Percentiles rank a stretch among this genome's conserved stretches.
phyloP scores from a whole-genome alignment of 2,888 invertebrate genomes.

The Aporophyla nigra region DNA sequence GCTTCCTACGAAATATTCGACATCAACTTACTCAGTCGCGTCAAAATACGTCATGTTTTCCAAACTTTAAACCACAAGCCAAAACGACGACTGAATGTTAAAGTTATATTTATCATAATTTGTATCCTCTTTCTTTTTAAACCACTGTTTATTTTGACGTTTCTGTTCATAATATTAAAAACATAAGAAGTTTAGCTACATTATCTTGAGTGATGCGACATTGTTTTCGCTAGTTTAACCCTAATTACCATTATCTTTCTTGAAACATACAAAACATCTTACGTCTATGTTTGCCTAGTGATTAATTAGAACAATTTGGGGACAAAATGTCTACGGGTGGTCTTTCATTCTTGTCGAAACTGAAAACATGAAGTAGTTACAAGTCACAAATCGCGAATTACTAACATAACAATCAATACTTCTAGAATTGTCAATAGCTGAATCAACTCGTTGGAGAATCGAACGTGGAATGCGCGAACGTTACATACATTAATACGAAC shows the following conservation, averaged over 20 bases:
- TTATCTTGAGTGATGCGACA: constrained; percentile 67
- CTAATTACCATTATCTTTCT: constrained; percentile 60
- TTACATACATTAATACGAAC: constrained; percentile 53
- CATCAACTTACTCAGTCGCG: background rate
- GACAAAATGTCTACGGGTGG: constrained; percentile 29
- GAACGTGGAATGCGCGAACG: constrained; percentile 42
- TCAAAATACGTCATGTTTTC: background rate
- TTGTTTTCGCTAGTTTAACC: constrained; percentile 60
- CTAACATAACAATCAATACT: constrained; percentile 1
- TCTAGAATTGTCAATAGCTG: constrained; percentile 30
- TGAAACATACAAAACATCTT: constrained; percentile 36
- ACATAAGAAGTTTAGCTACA: constrained; percentile 31
- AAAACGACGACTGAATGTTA: constrained; percentile 4
- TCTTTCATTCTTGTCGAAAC: constrained; percentile 1
- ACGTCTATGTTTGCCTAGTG: constrained; percentile 31
- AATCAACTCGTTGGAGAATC: constrained; percentile 42
- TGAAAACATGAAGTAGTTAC: background rate
- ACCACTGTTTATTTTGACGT: constrained; percentile 42
- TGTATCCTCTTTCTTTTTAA: background rate
- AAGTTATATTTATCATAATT: background rate
- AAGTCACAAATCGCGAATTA: background rate
- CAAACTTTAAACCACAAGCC: constrained; percentile 1
- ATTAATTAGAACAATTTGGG: constrained; percentile 37
- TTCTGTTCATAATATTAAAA: constrained; percentile 24
- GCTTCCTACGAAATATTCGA: constrained; percentile 17